phyloP scores from a whole-genome alignment of 2,888 invertebrate genomes.

The Tipula unca region DNA sequence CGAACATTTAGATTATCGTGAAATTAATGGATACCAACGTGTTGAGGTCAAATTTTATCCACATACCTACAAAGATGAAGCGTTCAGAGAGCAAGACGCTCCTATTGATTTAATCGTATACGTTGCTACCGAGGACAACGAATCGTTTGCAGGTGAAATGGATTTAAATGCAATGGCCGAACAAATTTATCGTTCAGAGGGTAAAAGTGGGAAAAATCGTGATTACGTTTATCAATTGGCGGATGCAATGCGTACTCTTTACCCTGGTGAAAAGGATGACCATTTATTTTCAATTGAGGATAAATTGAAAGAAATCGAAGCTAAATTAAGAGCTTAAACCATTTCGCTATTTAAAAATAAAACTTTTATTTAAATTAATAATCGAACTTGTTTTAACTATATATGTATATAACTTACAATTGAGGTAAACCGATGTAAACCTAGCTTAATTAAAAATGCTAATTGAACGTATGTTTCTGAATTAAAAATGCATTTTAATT shows the following conservation, averaged over 20 bases:
- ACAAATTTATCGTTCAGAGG: constrained; percentile 63
- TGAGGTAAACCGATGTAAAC: too few species aligned
- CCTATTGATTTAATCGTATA: constrained; percentile 51
- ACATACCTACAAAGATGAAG: constrained; percentile 33
- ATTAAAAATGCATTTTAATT: too few species aligned
- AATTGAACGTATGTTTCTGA: too few species aligned
- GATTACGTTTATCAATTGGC: constrained; percentile 87
- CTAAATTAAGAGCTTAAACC: constrained; percentile 20
- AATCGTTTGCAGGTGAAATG: constrained; percentile 63
- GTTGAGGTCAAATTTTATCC: constrained; percentile 66
- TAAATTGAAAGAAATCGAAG: constrained; percentile 43
- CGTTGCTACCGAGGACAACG: constrained; percentile 72
- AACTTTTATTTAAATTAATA: too few species aligned
- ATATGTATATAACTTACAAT: too few species aligned
- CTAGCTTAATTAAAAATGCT: too few species aligned
- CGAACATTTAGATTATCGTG: constrained; percentile 77
- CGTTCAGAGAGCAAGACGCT: constrained; percentile 50
- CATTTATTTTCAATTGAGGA: constrained; percentile 68
- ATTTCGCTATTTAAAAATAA: too few species aligned
- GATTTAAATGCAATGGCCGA: constrained; percentile 63
- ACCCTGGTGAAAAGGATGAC: constrained; percentile 61
- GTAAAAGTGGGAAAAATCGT: constrained; percentile 83
- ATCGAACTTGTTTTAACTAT: too few species aligned
- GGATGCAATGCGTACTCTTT: constrained; percentile 63
- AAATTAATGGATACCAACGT: constrained; percentile 85